phyloP scores from a whole-genome alignment of 2,113 vertebrate genomes.

The Cebidichthys violaceus region DNA sequence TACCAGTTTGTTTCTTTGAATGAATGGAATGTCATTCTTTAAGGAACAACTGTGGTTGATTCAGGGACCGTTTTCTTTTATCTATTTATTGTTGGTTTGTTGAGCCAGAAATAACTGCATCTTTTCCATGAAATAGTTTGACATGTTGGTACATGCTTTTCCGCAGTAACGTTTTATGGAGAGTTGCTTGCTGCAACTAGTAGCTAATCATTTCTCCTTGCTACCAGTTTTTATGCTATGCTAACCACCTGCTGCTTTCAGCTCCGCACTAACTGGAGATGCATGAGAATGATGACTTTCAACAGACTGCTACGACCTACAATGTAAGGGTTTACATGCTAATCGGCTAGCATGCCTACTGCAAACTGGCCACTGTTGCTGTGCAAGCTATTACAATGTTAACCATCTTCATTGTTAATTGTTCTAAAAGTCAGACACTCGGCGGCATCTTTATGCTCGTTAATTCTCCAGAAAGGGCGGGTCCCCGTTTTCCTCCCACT shows the following conservation, averaged over 20 bases:
- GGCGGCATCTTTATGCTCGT: background rate
- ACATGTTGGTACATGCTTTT: background rate
- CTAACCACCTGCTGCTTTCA: background rate
- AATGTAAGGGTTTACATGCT: too few relatives aligned
- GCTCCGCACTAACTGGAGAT: background rate
- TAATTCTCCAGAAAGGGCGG: background rate
- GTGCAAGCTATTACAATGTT: background rate
- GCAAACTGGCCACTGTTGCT: background rate
- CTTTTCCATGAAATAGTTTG: background rate
- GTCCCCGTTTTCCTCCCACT: background rate
- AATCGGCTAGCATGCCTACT: background rate
- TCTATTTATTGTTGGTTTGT: constrained; percentile 21
- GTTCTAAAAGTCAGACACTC: background rate
- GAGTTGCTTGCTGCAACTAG: background rate
- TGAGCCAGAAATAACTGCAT: background rate
- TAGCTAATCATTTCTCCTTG: background rate
- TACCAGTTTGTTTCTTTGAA: background rate
- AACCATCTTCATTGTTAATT: background rate
- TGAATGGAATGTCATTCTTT: background rate
- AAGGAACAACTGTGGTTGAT: background rate
- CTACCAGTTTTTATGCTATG: background rate
- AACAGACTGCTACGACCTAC: background rate
- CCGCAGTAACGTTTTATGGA: background rate
- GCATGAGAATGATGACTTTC: background rate
- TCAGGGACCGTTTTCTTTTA: constrained; percentile 23